Evolutionary conservation across 2,888 invertebrate species (phyloP).

Genomic region (Tromatobia lineatoria): DNA sequence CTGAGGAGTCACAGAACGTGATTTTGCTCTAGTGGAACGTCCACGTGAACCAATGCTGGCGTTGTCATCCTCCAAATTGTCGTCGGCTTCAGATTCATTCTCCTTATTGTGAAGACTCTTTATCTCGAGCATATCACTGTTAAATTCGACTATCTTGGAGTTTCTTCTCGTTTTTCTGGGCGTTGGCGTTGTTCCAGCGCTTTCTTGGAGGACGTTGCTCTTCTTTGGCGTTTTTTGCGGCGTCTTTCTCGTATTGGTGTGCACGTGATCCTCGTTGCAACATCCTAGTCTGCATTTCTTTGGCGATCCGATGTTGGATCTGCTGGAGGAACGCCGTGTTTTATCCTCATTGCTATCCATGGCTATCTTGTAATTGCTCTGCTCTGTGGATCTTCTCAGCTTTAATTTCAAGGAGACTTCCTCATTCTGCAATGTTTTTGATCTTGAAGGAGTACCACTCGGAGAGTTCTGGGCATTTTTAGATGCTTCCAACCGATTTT

Average conservation of each 20-base stretch:
- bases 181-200: background rate
- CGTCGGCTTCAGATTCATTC: slow-evolving; percentile 18
- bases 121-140: background rate
- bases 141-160: background rate
- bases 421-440: slow-evolving; percentile 25
- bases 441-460: background rate
- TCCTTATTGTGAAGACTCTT: slow-evolving; percentile 32
- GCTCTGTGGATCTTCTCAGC: slow-evolving; percentile 76
- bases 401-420: slow-evolving; percentile 70
- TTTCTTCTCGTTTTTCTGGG: slow-evolving; percentile 8
- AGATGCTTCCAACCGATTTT: background rate
- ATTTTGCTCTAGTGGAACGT: slow-evolving; percentile 2
- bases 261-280: slow-evolving; percentile 28
- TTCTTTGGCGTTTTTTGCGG: slow-evolving; percentile 6
- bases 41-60: background rate
- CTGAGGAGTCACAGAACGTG: slow-evolving; percentile 13
- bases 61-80: background rate
- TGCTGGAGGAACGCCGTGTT: slow-evolving; percentile 37
- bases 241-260: background rate
- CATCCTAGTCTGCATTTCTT: slow-evolving; percentile 45
- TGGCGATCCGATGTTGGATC: slow-evolving; percentile 44
- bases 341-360: slow-evolving; percentile 61
- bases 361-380: slow-evolving; percentile 77
- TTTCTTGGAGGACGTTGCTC: background rate
- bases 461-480: background rate